Evolutionary conservation across 1,140 invertebrate genomes (phyloP).

Genomic region (Antheraea mylitta): DNA sequence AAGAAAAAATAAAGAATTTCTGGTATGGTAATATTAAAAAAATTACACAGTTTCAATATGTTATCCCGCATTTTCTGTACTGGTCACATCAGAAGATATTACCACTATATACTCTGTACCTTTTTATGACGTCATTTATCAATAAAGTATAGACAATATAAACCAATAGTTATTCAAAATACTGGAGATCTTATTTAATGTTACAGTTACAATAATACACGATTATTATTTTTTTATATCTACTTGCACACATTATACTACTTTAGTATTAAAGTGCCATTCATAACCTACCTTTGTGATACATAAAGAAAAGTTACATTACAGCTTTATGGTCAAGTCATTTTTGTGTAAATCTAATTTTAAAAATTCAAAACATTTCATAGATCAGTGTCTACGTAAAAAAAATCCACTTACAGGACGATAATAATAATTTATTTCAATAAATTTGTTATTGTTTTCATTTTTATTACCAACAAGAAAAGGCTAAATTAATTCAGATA

Average conservation of each 20-base stretch:
- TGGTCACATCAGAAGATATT: no score
- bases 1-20: no score
- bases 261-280: background rate
- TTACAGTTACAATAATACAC: background rate
- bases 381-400: no score
- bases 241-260: background rate
- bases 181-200: background rate
- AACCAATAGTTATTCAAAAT: background rate
- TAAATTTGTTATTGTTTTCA: no score
- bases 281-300: background rate
- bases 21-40: no score
- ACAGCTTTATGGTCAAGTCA: background rate
- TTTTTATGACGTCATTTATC: background rate
- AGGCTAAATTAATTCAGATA: no score
- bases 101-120: no score
- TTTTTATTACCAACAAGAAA: no score
- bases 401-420: no score
- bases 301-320: background rate
- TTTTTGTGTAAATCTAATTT: background rate
- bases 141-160: conserved; percentile 20
- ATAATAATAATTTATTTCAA: no score
- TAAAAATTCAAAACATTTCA: background rate
- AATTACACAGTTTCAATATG: no score
- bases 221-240: background rate
- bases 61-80: no score